Base-by-base conservation (phyloP, 2,888 invertebrate genomes). In the Griposia aprilina region DNA sequence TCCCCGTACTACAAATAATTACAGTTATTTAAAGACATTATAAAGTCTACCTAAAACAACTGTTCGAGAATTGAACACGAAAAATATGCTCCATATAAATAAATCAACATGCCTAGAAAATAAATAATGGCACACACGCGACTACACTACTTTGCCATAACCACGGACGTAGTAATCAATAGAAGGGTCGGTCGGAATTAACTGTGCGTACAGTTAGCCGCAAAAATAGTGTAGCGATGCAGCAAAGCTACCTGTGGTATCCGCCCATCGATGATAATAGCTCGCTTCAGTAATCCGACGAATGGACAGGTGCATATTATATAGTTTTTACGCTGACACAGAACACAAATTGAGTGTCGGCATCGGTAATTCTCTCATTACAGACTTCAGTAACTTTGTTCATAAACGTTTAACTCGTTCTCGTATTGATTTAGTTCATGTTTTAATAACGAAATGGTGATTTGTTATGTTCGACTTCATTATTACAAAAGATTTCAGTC, bases 41-140 rank as follows among this genome's bases (percentile, higher is more conserved):
- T 72, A 78, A 66, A 73, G 71, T 87, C 57, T 57, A 76, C 60
- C 63, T 60, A 75, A 67, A 70, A 67, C 45, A 76, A 73, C 60
- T 72, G 52, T 70, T 70, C 60, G 41, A 78, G 62, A 82, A 76
- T 63, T 52, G 59, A 78, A 81, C 85, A 87, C 65, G 82, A 84
- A 87, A 87, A 77, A 75, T 80, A 69, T 81, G 76, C 36, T 81
- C 78, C 76, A 73, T 78, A 76, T 80, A 80, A 80, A 87, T 88
- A 84, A 83, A 86, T 86, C 86, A 87, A 87, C 84, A 81, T 79
- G 78, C 71, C 78, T 84, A 73, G 83, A 83, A 83, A 84, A 86
- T 85, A 84, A 89, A 87, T 88, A 85, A 85, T 83, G 67, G 76
- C 72, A 82, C 85, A 88, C 83, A 89, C 86, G 87, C 80, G 69